Conservation (phyloP, 1,140 invertebrate genomes). For the Dendrolimus kikuchii region DNA sequence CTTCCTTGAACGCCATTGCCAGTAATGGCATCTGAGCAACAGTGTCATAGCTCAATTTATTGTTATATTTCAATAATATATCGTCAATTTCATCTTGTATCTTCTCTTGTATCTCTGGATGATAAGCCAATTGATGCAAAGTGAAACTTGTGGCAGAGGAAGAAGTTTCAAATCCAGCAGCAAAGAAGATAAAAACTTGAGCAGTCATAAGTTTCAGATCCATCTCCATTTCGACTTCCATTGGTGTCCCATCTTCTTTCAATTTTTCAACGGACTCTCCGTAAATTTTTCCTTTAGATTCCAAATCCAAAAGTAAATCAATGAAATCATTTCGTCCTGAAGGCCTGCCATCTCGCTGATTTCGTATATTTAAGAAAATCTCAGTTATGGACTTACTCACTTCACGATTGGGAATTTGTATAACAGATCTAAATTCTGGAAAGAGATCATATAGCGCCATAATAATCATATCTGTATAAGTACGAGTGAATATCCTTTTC, state of each 20-base stretch:
- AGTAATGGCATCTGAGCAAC: conserved; percentile 50
- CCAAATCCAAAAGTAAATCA: conserved; percentile 66
- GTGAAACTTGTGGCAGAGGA: conserved; percentile 62
- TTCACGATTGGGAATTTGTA: no score
- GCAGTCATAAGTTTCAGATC: conserved; percentile 29
- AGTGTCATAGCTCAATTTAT: conserved; percentile 40
- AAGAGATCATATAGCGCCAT: no score
- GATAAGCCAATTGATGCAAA: conserved; percentile 64
- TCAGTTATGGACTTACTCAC: no score
- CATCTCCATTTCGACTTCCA: conserved; percentile 14
- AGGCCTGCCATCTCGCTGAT: conserved; percentile 5
- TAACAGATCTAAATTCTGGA: no score
- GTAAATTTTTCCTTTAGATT: conserved; percentile 32
- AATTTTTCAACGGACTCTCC: conserved; percentile 49
- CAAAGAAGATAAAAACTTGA: conserved; percentile 68
- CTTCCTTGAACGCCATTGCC: conserved; percentile 52
- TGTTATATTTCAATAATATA: conserved; percentile 30
- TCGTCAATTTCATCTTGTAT: conserved; percentile 70
- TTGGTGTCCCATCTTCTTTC: conserved; percentile 26
- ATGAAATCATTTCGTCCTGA: conserved; percentile 63
- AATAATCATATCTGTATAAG: no score
- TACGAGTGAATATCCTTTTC: conserved; percentile 2
- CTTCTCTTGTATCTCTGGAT: conserved; percentile 71
- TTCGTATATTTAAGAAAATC: no score
- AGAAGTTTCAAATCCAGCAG: conserved; percentile 67